Evolutionary conservation across 2,888 invertebrate genomes (phyloP), one percentile per base, ranked within the genome.

Genomic region (Tiliacea aurago): DNA sequence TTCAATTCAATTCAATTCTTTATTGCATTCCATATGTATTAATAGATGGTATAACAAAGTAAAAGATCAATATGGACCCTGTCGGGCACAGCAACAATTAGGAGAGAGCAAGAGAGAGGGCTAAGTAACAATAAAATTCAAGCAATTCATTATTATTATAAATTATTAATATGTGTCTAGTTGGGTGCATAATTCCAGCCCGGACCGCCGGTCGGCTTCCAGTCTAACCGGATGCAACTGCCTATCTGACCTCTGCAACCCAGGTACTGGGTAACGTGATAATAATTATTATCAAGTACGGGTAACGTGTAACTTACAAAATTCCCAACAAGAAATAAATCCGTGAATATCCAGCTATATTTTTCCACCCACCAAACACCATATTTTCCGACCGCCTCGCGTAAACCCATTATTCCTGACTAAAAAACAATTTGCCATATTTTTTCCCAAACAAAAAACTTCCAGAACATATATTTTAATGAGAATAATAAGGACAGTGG

Each of bases 401-500:
- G 7, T n/a, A 51, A 73, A 18, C 20, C 33, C 33, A 59, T 80
- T 56, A 59, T 23, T 64, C 13, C 33, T 28, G 23, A 59, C n/a
- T 45, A 33, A 64, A 72, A 45, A 63, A 70, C 51, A 73, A 83
- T 73, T 63, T 67, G n/a, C 58, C 66, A 37, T 45, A 55, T n/a
- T n/a, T 63, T n/a, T 15, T 23, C 7, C 13, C 47, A 10, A 43
- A 59, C 43, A n/a, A 72, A 45, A 49, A 62, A 63, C 23, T 72
- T 72, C 43, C 76, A 56, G 69, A 65, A 80, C 69, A 76, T 84
- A 80, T 70, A 72, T 72, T 84, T 76, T 84, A 83, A 74, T 78
- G 72, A 74, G 73, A 64, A 81, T 66, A 71, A 72, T 76, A 70
- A 64, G 77, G 75, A 58, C 72, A 78, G 65, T 72, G 69, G 71